phyloP scores from a whole-genome alignment of 2,113 vertebrate species.

The Nothocercus julius region DNA sequence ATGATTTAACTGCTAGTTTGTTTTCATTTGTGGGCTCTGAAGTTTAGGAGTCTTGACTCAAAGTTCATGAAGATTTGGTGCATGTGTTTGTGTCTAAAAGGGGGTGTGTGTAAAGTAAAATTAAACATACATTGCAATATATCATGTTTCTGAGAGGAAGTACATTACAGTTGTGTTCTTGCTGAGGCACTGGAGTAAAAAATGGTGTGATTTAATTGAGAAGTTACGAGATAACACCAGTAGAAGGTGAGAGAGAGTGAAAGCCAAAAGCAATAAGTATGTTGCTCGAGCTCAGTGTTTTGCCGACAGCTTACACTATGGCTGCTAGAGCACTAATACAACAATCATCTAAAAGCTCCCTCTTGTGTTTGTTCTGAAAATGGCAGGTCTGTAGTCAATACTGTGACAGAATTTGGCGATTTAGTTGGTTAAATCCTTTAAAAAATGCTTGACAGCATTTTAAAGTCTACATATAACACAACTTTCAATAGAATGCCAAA shows the following conservation, averaged over 20 bases:
- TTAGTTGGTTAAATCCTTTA: neutral
- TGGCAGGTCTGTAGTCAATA: neutral
- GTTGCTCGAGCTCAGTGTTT: neutral
- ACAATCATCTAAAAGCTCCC: conserved; percentile 64
- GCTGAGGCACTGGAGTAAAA: neutral
- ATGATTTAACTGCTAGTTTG: conserved; percentile 9
- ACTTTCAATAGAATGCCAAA: neutral
- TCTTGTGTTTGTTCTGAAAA: conserved; percentile 73
- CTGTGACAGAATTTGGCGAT: neutral
- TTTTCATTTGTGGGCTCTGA: conserved; percentile 25
- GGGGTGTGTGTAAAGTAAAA: neutral
- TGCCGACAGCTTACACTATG: neutral
- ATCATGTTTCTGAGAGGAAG: neutral
- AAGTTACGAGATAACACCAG: neutral
- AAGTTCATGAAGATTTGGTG: neutral
- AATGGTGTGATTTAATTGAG: neutral
- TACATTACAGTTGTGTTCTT: neutral
- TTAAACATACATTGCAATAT: neutral
- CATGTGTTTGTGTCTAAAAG: neutral
- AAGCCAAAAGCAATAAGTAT: neutral
- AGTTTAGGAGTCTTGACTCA: conserved; percentile 10
- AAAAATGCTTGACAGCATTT: neutral
- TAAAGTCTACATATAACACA: neutral
- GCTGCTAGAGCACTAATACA: neutral
- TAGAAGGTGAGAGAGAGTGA: neutral